Base-by-base conservation (phyloP, 2,888 invertebrate genomes). In the Caprella mutica region DNA sequence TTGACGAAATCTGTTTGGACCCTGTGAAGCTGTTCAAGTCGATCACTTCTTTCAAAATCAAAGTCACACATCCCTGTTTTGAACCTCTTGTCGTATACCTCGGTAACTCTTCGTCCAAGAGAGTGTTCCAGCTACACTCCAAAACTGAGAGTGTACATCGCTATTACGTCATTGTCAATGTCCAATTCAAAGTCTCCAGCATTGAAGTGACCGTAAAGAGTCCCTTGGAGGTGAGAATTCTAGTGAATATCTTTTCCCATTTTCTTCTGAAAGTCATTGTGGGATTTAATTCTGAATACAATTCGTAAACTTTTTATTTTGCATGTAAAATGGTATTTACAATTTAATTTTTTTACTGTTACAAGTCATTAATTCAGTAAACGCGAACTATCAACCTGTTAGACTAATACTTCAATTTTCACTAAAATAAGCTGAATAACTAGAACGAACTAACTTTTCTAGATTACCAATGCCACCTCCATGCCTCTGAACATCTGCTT, bases 381-480 rank as follows among this genome's bases (percentile, higher is more conserved):
- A n/a, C n/a, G n/a, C n/a, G n/a, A n/a, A n/a, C n/a, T n/a, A n/a
- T n/a, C n/a, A n/a, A n/a, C n/a, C n/a, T n/a, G n/a, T n/a, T n/a
- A n/a, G n/a, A n/a, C n/a, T n/a, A n/a, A n/a, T n/a, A n/a, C n/a
- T n/a, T n/a, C n/a, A n/a, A n/a, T n/a, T n/a, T n/a, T n/a, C n/a
- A n/a, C n/a, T n/a, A n/a, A n/a, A n/a, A n/a, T n/a, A n/a, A n/a
- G n/a, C n/a, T n/a, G n/a, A n/a, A n/a, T n/a, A n/a, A n/a, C n/a
- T n/a, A n/a, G n/a, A n/a, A n/a, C n/a, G n/a, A n/a, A n/a, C n/a
- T n/a, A n/a, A n/a, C n/a, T n/a, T n/a, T n/a, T n/a, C n/a, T n/a
- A 85, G 83, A 77, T 86, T 52, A 77, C 80, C 67, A 88, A 88
- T 72, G 84, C 85, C 69, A 84, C 87, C 0, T 82, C 83, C 0